Conservation (phyloP, 2,797 vertebrate genomes). For the Hippoglossus hippoglossus region DNA sequence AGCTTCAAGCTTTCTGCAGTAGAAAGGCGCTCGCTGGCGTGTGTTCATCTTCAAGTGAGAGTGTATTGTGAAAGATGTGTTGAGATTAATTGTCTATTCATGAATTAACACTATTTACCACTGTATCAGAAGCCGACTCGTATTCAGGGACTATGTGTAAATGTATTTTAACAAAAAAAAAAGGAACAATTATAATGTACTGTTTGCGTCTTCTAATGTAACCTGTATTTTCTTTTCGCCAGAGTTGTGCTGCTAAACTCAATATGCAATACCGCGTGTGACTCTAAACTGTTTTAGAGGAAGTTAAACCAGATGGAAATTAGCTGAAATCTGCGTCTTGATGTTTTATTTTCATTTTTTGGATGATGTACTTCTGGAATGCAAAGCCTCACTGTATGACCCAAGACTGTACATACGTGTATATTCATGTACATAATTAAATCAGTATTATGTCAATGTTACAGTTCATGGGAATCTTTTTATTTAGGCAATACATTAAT, state of each 20-base stretch:
- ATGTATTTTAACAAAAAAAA: conserved; percentile 64
- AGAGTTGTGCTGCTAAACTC: conserved; percentile 78
- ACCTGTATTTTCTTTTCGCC: conserved; percentile 65
- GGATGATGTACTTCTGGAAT: conserved; percentile 80
- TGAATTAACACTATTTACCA: conserved; percentile 69
- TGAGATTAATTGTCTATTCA: conserved; percentile 76
- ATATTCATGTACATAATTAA: conserved; percentile 88
- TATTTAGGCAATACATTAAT: conserved; percentile 1
- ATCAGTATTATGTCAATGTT: conserved; percentile 69
- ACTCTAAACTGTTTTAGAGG: not conserved
- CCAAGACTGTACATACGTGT: conserved; percentile 82
- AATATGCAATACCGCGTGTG: conserved; percentile 80
- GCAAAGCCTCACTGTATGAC: conserved; percentile 81
- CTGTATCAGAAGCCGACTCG: conserved; percentile 60
- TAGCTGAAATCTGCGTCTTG: conserved; percentile 62
- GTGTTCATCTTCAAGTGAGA: conserved; percentile 60
- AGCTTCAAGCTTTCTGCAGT: conserved; percentile 60
- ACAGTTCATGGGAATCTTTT: conserved; percentile 37
- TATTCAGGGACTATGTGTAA: conserved; percentile 82
- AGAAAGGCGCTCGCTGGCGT: conserved; percentile 44
- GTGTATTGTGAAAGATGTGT: conserved; percentile 76
- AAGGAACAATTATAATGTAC: conserved; percentile 50
- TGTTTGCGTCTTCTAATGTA: conserved; percentile 59
- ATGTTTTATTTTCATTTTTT: conserved; percentile 67
- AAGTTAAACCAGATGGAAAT: conserved; percentile 46